Evolutionary conservation across 2,888 invertebrate genomes (phyloP).

Genomic region (Tholera decimalis): DNA sequence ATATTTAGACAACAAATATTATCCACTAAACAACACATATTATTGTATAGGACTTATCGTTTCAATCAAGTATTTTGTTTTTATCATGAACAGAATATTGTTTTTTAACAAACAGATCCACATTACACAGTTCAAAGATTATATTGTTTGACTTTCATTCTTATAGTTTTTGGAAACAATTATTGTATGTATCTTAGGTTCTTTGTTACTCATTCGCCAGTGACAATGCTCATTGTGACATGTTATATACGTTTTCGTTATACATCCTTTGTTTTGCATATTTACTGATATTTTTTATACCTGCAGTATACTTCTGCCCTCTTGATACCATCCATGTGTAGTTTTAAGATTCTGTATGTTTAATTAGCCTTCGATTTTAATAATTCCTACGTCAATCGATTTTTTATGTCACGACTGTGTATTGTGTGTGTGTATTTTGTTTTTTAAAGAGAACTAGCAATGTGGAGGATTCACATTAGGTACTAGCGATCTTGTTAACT

Average conservation of each 20-base stretch:
- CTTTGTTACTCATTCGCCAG: slow-evolving; percentile 8
- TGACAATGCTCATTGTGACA: slow-evolving; percentile 46
- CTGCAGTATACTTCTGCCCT: background rate
- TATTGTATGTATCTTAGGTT: slow-evolving; percentile 3
- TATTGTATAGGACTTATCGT: background rate
- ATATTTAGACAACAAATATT: too few species aligned
- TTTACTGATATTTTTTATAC: background rate
- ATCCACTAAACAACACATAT: background rate
- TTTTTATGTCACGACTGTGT: too few species aligned
- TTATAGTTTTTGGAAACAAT: slow-evolving; percentile 21
- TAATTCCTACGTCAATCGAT: too few species aligned
- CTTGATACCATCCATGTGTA: background rate
- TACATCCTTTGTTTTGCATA: slow-evolving; percentile 29
- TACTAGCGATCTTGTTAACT: too few species aligned
- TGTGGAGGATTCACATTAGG: too few species aligned
- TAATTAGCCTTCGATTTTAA: too few species aligned
- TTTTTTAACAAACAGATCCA: slow-evolving; percentile 14
- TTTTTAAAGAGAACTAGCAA: too few species aligned
- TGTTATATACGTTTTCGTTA: background rate
- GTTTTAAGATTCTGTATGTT: background rate
- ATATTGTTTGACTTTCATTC: slow-evolving; percentile 29
- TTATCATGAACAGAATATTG: background rate
- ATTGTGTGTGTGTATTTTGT: too few species aligned
- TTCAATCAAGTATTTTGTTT: background rate
- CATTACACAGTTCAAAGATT: slow-evolving; percentile 14